phyloP scores from a whole-genome alignment of 2,888 invertebrate species.

The Drosophila vallismaia region DNA sequence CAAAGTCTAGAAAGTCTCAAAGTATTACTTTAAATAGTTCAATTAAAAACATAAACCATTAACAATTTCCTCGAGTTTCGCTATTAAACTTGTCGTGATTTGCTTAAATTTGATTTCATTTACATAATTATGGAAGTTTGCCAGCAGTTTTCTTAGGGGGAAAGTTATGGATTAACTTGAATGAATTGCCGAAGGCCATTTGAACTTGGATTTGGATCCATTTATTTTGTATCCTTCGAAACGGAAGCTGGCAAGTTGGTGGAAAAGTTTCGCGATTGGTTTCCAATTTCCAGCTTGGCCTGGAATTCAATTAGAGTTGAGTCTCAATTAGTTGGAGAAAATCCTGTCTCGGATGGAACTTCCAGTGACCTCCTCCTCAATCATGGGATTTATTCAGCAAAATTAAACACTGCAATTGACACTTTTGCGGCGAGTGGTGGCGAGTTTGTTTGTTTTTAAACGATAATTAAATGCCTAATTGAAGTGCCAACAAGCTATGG shows the following conservation, averaged over 20 bases:
- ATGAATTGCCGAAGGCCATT: neutral
- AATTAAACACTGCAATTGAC: slow-evolving; percentile 35
- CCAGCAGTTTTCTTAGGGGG: neutral
- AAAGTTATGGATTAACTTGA: neutral
- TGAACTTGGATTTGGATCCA: neutral
- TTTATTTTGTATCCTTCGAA: neutral
- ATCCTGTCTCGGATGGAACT: neutral
- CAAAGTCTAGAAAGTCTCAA: no score
- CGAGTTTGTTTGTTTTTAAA: slow-evolving; percentile 13
- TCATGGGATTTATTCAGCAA: slow-evolving; percentile 6
- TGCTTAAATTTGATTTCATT: neutral
- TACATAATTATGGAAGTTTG: neutral
- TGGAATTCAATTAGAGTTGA: neutral
- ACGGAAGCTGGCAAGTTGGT: neutral
- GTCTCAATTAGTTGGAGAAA: neutral
- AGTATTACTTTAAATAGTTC: no score
- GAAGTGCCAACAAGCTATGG: slow-evolving; percentile 4
- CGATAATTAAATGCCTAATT: slow-evolving; percentile 40
- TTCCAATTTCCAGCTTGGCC: neutral
- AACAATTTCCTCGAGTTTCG: no score
- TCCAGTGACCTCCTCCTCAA: slow-evolving; percentile 2
- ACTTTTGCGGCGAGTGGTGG: slow-evolving; percentile 13
- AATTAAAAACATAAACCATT: no score
- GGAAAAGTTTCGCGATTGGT: slow-evolving; percentile 1
- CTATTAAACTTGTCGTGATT: neutral